Evolutionary conservation across 2,113 vertebrate species (phyloP), one percentile per base, ranked within the genome.

Genomic region (Hirundichthys speculiger): DNA sequence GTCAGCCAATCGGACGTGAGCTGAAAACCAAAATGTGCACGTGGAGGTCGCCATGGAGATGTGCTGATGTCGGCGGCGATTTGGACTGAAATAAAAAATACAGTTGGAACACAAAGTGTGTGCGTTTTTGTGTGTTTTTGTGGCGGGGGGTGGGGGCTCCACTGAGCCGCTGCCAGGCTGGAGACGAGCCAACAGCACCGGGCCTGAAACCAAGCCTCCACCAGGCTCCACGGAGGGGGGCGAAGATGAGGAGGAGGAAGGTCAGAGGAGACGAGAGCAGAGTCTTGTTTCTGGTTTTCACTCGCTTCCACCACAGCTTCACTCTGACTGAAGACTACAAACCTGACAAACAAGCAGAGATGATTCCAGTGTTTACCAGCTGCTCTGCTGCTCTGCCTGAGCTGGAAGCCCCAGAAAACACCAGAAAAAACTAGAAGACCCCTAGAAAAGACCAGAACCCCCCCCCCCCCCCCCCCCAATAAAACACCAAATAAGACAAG

Each of bases 131-230:
- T 69, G 45, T 59, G 66, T 39, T 34, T n/a, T 1, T 34, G 39
- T 41, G 71, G 5, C 30, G 70, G 65, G 69, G 71, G 66, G 74
- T 63, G 27, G 76, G 71, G 73, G 64, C 75, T 83, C 86, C 82
- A 86, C 75, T 73, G 83, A 84, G 81, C 73, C 74, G 78, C 78
- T 88, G 86, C 81, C 83, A 88, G 78, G 64, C 77, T 88, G 86
- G 86, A 88, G 66, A 68, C 22, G 60, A 72, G 84, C 86, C 86
- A 88, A 77, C 65, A 82, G 74, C 56, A 76, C 79, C 70, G 47
- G 81, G 74, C 80, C 83, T 49, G 57, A 76, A 79, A 85, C 83
- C 80, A 82, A 77, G 69, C 38, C 47, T 56, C 38, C 20, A 42
- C 75, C 71, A 50, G 60, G 72, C 80, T 77, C 73, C 34, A 55